Base-by-base conservation (phyloP, 2,113 vertebrate genomes). In the Cranoglanis bouderius region DNA sequence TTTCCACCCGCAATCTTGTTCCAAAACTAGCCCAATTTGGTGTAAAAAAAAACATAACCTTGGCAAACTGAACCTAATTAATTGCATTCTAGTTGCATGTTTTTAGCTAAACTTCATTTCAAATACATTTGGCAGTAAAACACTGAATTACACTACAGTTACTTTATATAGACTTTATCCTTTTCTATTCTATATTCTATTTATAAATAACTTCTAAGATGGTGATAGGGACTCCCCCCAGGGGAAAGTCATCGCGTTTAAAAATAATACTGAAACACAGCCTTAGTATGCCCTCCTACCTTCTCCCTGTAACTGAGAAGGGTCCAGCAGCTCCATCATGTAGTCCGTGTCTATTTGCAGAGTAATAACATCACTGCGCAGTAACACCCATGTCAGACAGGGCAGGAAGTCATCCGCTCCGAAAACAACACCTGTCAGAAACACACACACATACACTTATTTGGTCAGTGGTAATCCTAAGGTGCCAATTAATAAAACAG, bases 301-400 rank as follows among this genome's bases (percentile, higher is more conserved):
- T 88, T 98, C 97, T 92, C 97, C 97, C 86, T 94, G 96, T 6
- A 98, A 95, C 89, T 97, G 96, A 4, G 93, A 93, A 0, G 97
- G 97, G 86, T 97, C 96, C 93, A 97, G 94, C 57, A 98, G 95
- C 93, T 98, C 97, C 97, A 98, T 98, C 92, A 98, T 97, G 92
- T 97, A 98, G 92, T 97, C 97, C 0, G 96, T 97, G 86, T 98
- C 97, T 32, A 97, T 72, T 92, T 97, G 96, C 32, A 97, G 93
- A 57, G 95, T 95, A 67, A 93, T 92, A 51, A 97, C 87, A 49
- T 97, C 91, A 72, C 97, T 96, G 65, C 95, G 96, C 67, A 97
- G 93, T 83, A 98, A 93, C 63, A 97, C 95, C 94, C 97, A 97
- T 0, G 97, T 97, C 91, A 98, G 92, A 19, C 97, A 97, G 0